A percentile compares a stretch with the other conserved stretches of the same genome.
phyloP scores from a whole-genome alignment of 2,113 vertebrate genomes.

The Motacilla tschutschensis region DNA sequence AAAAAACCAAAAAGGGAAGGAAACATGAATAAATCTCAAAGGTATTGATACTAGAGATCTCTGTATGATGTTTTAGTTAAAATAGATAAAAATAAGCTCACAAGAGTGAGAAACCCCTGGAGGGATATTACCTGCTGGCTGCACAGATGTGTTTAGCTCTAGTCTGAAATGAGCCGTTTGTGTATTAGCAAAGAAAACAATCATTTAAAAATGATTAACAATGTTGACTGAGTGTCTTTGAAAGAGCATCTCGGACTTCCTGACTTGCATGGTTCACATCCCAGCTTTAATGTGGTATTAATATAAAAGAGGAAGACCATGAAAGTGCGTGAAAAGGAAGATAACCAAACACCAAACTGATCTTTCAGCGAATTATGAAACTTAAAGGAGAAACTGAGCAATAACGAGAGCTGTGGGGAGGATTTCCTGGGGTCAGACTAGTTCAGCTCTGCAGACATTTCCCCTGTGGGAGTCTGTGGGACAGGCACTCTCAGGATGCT shows the following conservation, averaged over 20 bases:
- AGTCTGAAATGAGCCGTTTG: not conserved
- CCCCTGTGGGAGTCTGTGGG: constrained; percentile 20
- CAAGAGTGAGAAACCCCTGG: not conserved
- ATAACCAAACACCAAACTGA: not conserved
- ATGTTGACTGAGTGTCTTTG: not conserved
- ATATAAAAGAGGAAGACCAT: not conserved
- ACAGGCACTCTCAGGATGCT: constrained; percentile 33
- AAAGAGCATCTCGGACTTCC: not conserved
- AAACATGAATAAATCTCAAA: not conserved
- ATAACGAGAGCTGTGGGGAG: constrained; percentile 3
- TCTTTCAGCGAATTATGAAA: constrained; percentile 3
- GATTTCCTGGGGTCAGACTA: constrained; percentile 53
- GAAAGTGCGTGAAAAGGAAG: not conserved
- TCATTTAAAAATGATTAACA: not conserved
- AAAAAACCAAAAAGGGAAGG: not conserved
- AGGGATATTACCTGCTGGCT: not conserved
- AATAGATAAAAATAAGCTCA: not conserved
- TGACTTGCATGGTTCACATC: not conserved
- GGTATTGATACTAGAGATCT: not conserved
- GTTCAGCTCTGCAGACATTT: constrained; percentile 42
- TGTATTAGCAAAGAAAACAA: not conserved
- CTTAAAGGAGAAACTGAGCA: constrained; percentile 5
- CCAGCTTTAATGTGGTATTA: constrained; percentile 21
- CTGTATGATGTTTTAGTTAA: not conserved
- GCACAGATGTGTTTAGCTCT: not conserved